Base-by-base conservation (phyloP, 1,140 invertebrate genomes). In the Pseudomyrmex sp. region DNA sequence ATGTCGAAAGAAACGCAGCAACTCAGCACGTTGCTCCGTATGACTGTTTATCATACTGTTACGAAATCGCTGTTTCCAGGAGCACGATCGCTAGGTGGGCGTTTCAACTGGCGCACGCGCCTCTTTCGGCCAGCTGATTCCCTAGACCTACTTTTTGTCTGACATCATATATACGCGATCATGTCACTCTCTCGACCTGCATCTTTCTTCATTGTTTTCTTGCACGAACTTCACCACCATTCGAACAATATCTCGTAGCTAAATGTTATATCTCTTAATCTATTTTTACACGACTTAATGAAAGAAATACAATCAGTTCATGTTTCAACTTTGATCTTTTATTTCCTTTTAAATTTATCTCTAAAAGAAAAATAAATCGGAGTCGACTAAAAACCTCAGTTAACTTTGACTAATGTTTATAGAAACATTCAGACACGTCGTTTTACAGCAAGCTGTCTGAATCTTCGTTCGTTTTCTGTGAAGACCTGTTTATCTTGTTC, bases 131-230 rank as follows among this genome's bases (percentile, higher is more conserved):
- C 92, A 93, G 92, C 92, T 92, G 92, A 91, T 92, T 91, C 91
- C 92, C 92, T 92, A 92, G 92, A 93, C 92, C 92, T 92, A 93
- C 90, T 92, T 93, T 92, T 91, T 86, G 61, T 58, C 72, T 89
- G 73, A 77, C 75, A 77, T 77, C 86, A 74, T 69, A 79, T 88
- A 79, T 20, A 62, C 59, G 58, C 61, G 62, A 13, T 7, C 74
- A 18, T 68, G 46, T 74, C 62, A 56, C 75, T 68, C 63, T 77
- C 48, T 8, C 65, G n/a, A 35, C 13, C 72, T 12, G 50, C 50
- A 13, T 52, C 50, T 52, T 52, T 52, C 50, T 26, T 5, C 5
- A 3, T 7, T 50, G 20, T 35, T 44, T 65, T 65, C n/a, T 52
- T 15, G n/a, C 15, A 4, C 23, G 12, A 8, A 15, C 35, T 35